Base-by-base conservation (phyloP, 1,140 invertebrate genomes). In the Pentalonia nigronervosa region DNA sequence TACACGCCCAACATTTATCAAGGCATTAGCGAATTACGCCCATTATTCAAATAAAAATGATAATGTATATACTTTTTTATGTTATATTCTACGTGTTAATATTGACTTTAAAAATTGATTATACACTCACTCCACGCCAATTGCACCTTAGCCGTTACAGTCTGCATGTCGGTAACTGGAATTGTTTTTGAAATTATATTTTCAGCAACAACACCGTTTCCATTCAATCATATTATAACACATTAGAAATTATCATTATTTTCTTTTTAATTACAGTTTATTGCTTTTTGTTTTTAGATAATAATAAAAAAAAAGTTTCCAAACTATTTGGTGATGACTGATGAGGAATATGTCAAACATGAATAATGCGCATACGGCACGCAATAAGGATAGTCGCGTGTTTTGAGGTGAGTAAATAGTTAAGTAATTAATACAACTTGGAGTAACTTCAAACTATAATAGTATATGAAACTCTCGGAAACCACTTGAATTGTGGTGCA, bases 61-160 rank as follows among this genome's bases (percentile, higher is more conserved):
- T 67, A 67, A 90, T 67, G 53, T n/a, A 34, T 34, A 53, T 4
- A 67, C 11, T 36, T 67, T 90, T n/a, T 45, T n/a, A 60, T 25
- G 3, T 67, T 90, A 25, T 45, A 25, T 45, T 90, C 36, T 67
- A 90, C 56, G 30, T 47, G 25, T 90, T 45, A 90, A 90, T 90
- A 45, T 90, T 45, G 53, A 90, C 53, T n/a, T 67, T 41, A 45
- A 60, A 67, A 60, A 67, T 60, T 67, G 53, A 90, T 60, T 60
- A 53, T 89, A 48, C 90, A 93, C 91, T 93, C 91, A 93, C 91
- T 93, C 91, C 91, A 93, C 3, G 91, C 91, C 48, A 93, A 93
- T 53, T 93, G 91, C 91, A 53, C 91, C 76, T 86, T 93, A 50
- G 91, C 47, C 48, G 91, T 93, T 93, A 93, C 47, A 50, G 91